Conservation (phyloP, 2,888 invertebrate species). For the Kryphioiulus occultus region DNA sequence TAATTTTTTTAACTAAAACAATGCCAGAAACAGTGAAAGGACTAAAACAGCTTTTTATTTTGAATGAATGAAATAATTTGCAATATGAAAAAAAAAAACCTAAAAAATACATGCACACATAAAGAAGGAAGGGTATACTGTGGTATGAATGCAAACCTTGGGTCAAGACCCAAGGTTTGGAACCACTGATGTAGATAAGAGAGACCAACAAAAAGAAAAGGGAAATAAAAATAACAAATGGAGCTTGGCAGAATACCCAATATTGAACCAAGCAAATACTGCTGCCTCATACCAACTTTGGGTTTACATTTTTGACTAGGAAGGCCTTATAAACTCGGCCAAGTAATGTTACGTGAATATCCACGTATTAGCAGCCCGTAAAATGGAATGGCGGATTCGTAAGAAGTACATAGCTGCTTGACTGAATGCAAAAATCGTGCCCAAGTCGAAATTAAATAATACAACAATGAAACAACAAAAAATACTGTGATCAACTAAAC, state of each 20-base stretch:
- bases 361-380: not conserved
- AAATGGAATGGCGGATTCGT: not conserved
- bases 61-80: not conserved
- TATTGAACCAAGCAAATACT: constrained; percentile 35
- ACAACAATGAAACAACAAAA: constrained; percentile 28
- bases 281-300: constrained; percentile 16
- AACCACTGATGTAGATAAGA: not conserved
- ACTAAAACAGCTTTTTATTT: not conserved
- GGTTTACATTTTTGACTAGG: constrained; percentile 13
- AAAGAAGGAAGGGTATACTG: not conserved
- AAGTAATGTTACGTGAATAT: not conserved
- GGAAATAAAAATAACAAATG: not conserved
- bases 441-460: constrained; percentile 18
- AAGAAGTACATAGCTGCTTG: not conserved
- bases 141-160: too few species aligned
- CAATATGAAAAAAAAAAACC: not conserved
- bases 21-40: not conserved
- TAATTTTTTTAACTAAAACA: not conserved
- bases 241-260: not conserved
- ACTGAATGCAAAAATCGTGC: constrained; percentile 2
- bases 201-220: not conserved
- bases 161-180: too few species aligned
- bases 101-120: not conserved
- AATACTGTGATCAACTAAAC: constrained; percentile 17
- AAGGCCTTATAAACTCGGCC: not conserved